Evolutionary conservation across 2,888 invertebrate genomes (phyloP), one percentile per base, ranked within the genome.

Genomic region (Lagria hirta): DNA sequence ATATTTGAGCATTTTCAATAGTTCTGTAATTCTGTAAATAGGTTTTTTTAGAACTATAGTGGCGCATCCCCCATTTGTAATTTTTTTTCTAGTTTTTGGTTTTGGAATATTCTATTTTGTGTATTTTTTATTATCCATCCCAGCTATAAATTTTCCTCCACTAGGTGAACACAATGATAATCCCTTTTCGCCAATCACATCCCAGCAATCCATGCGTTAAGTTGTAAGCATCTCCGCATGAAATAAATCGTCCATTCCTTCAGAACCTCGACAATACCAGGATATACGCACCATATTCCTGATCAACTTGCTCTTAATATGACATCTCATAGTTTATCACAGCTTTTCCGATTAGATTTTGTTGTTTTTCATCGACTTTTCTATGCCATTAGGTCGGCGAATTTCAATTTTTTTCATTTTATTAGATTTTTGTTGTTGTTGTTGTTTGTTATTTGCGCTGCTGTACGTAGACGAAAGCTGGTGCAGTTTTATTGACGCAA

Each of bases 261-360:
- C 15, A 18, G 27, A 26, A 36, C 24, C 37, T 28, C 15, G 5
- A 4, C 24, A 4, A 24, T 33, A 14, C 14, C 14, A 37, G 64
- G 65, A 66, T 63, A 51, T 60, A 68, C 68, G 68, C 66, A 61
- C 65, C 66, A 69, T 67, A 66, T 65, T 63, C 58, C 60, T 58
- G 64, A 68, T 66, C 62, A 56, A 63, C 60, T 59, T 54, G 54
- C 57, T 51, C 54, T 58, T 64, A 65, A 66, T 67, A 62, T 63
- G 64, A 65, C 64, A 62, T 58, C 61, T 61, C 62, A 66, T 62
- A 65, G 64, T 69, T 65, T 64, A 65, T 65, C 60, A 58, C 55
- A 42, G 49, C 49, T 54, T 55, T 57, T 10, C 28, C 59, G 59
- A 66, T 65, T 66, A 57, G 58, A 62, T 63, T 62, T 49, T 57